Evolutionary conservation across 2,113 vertebrate genomes (phyloP), one percentile per base, ranked within the genome.

Genomic region (Megalops atlanticus): DNA sequence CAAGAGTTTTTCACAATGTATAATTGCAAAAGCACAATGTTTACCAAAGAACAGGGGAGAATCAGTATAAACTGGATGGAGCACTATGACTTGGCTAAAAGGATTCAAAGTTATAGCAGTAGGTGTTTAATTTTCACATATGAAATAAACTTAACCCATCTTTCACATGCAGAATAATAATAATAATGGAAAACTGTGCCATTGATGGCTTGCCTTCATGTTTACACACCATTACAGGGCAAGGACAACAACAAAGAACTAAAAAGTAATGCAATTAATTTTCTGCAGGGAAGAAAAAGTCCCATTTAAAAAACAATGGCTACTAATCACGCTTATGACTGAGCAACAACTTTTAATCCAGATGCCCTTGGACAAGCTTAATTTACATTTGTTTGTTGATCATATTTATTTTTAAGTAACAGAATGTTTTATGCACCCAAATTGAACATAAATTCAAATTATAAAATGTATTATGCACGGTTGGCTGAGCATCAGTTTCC

Each of bases 351-450:
- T 64, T 78, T 68, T 68, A 43, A 10, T 64, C n/a, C 15, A 43
- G n/a, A 39, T 76, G 43, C 39, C 69, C 77, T 43, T 73, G 75
- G 80, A 74, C 64, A 81, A 81, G 72, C 77, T 81, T 38, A 77
- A 72, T 78, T 80, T 82, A 64, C 52, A 80, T 83, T 89, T 80
- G 87, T 81, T 88, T 86, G 87, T 78, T 80, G 72, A 84, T 85
- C 84, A 74, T 84, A 85, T 85, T 84, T 74, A 82, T 54, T 73
- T 92, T 90, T 24, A 91, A 86, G 84, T 78, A 79, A 84, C 77
- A 75, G 52, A 84, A 80, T 74, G 36, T 64, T 76, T 82, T 77
- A 27, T 71, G 31, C 7, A 27, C 43, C 47, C 41, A 54, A 78
- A 71, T 72, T 74, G 54, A 81, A 45, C 36, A 80, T 54, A 70